A percentile compares a stretch with the other conserved stretches of the same genome.
Conservation (phyloP, 2,113 vertebrate species). For the Toxostoma redivivum region DNA sequence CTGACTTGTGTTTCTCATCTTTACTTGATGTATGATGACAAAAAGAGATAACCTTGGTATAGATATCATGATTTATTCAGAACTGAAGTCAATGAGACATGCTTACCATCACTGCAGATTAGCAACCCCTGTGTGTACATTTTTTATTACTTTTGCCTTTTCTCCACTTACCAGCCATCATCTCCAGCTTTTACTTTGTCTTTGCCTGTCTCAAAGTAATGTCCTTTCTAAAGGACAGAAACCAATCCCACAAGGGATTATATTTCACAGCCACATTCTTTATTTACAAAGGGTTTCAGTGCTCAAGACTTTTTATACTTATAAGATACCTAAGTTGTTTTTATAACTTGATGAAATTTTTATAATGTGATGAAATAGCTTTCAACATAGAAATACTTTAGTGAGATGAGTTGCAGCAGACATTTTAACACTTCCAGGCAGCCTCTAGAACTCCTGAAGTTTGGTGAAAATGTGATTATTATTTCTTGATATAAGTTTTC, state of each 20-base stretch:
- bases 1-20: conserved; percentile 18
- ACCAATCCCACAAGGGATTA: not conserved
- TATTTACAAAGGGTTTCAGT: conserved; percentile 35
- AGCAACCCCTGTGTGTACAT: not conserved
- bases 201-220: not conserved
- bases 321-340: not conserved
- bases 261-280: conserved; percentile 45
- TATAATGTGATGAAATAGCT: conserved; percentile 3
- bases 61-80: conserved; percentile 57
- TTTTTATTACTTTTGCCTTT: conserved; percentile 48
- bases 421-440: not conserved
- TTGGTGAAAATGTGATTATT: not conserved
- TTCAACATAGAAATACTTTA: conserved; percentile 13
- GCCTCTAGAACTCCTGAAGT: not conserved
- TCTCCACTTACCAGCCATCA: not conserved
- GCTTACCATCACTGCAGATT: not conserved
- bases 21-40: conserved; percentile 36
- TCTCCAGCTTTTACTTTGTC: not conserved
- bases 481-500: not conserved
- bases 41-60: conserved; percentile 39
- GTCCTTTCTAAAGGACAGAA: conserved; percentile 24
- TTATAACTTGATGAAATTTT: conserved; percentile 10
- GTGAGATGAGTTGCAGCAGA: not conserved
- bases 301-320: not conserved
- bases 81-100: not conserved